These are phyloP conservation scores for Calephelis virginiensis DNA, from an alignment of 1,140 invertebrate species.

Conservation along the genomic window DNA sequence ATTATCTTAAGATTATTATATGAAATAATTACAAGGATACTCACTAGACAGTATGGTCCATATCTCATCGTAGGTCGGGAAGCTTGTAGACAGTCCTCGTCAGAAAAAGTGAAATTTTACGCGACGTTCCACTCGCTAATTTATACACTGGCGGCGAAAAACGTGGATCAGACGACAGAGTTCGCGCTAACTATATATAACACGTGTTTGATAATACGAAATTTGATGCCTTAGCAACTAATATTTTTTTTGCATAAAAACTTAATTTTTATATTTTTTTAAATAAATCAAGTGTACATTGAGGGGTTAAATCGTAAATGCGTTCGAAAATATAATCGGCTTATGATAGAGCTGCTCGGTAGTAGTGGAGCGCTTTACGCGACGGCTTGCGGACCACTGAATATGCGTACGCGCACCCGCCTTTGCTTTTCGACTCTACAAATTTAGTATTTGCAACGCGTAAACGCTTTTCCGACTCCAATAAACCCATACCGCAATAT, in stretches of 20 bases:
- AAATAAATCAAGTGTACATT: slow-evolving; percentile 21
- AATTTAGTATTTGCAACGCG: slow-evolving; percentile 59
- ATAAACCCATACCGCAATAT: slow-evolving; percentile 24
- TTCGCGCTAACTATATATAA: slow-evolving; percentile 64
- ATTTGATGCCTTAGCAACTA: slow-evolving; percentile 43
- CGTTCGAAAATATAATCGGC: slow-evolving; percentile 51
- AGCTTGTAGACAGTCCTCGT: slow-evolving; percentile 49
- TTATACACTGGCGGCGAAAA: slow-evolving; percentile 70
- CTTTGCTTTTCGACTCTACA: slow-evolving; percentile 51
- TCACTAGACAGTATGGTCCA: slow-evolving; percentile 56
- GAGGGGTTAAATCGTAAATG: slow-evolving; percentile 42
- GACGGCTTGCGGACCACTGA: slow-evolving; percentile 66
- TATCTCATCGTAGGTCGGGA: slow-evolving; percentile 36
- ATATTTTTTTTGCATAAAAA: slow-evolving; percentile 35
- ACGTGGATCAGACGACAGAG: slow-evolving; percentile 57
- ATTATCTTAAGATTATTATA: background rate
- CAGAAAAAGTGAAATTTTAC: slow-evolving; percentile 74
- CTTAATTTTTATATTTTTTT: slow-evolving; percentile 21
- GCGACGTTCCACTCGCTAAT: slow-evolving; percentile 54
- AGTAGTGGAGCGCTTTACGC: slow-evolving; percentile 58
- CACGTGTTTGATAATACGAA: slow-evolving; percentile 64
- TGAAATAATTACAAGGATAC: slow-evolving; percentile 31
- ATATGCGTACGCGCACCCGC: slow-evolving; percentile 47
- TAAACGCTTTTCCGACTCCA: slow-evolving; percentile 49
- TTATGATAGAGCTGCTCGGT: slow-evolving; percentile 44